These are phyloP conservation scores for Hypocryptadius cinnamomeus DNA, from an alignment of 2,113 vertebrate species.

Conservation along the genomic window DNA sequence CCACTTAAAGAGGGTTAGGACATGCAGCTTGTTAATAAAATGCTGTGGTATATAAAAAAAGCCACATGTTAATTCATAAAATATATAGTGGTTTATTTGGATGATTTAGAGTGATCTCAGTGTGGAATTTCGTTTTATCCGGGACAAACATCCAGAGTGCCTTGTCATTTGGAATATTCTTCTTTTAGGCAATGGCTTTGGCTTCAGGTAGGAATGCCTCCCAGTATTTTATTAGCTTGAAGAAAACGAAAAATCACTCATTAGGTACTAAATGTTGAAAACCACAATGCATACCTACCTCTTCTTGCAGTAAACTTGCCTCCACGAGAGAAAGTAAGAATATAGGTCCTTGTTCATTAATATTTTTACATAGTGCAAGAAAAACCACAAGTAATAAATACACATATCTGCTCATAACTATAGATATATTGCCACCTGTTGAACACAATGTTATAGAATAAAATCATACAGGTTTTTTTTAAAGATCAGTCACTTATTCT, in stretches of 20 bases:
- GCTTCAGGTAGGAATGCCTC: constrained; percentile 98
- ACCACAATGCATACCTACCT: not conserved
- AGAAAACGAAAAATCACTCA: not conserved
- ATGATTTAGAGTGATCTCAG: constrained; percentile 75
- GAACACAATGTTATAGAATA: not conserved
- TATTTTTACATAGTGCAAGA: not conserved
- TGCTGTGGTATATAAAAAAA: constrained; percentile 73
- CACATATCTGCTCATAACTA: not conserved
- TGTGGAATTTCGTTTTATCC: constrained; percentile 69
- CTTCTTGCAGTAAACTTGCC: not conserved
- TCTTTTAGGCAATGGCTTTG: constrained; percentile 92
- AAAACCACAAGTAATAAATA: not conserved
- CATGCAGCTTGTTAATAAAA: constrained; percentile 78
- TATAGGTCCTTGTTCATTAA: not conserved
- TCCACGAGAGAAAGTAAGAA: not conserved
- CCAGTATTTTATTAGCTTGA: constrained; percentile 98
- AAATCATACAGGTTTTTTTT: not conserved
- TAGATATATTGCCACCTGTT: not conserved
- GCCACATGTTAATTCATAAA: constrained; percentile 78
- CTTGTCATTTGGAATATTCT: constrained; percentile 58
- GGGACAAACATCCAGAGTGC: constrained; percentile 60
- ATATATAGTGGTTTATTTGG: constrained; percentile 84
- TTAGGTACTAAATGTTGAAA: not conserved
- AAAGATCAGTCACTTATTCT: not conserved
- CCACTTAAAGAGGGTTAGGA: constrained; percentile 71